These are phyloP conservation scores for Caenorhabditis brenneri DNA, from an alignment of 1,140 invertebrate genomes.

Conservation along the genomic window DNA sequence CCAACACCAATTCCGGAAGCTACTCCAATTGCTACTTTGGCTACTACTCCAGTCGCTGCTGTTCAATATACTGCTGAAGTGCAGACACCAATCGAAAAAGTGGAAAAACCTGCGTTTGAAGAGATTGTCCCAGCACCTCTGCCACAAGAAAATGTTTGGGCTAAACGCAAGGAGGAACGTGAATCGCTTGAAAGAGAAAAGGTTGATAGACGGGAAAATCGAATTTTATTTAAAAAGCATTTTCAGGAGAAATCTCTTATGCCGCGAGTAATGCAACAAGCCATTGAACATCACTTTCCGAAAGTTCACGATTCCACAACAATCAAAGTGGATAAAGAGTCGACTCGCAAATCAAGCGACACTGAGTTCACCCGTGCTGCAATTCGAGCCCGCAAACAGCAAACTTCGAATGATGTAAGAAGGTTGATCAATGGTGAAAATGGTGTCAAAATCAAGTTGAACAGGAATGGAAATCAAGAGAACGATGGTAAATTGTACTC, in stretches of 20 bases:
- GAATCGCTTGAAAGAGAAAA: constrained; percentile 55
- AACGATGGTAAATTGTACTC: neutral
- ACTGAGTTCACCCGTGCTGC: constrained; percentile 38
- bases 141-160: constrained; percentile 65
- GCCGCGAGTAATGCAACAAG: constrained; percentile 34
- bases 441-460: neutral
- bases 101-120: neutral
- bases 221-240: neutral
- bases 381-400: neutral
- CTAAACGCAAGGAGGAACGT: constrained; percentile 66
- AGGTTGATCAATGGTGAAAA: neutral
- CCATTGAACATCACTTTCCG: constrained; percentile 52
- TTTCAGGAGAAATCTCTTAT: neutral
- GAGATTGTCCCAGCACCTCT: constrained; percentile 44
- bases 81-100: neutral
- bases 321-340: constrained; percentile 49
- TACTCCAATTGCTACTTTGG: neutral
- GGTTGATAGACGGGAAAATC: neutral
- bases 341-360: constrained; percentile 41
- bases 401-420: constrained; percentile 37
- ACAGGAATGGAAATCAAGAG: neutral
- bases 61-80: neutral
- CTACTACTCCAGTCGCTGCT: neutral
- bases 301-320: constrained; percentile 42
- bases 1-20: neutral